phyloP scores from a whole-genome alignment of 30 jellyfish, hydroid and myxozoan genomes.

The Phacellophora camtschatica region DNA sequence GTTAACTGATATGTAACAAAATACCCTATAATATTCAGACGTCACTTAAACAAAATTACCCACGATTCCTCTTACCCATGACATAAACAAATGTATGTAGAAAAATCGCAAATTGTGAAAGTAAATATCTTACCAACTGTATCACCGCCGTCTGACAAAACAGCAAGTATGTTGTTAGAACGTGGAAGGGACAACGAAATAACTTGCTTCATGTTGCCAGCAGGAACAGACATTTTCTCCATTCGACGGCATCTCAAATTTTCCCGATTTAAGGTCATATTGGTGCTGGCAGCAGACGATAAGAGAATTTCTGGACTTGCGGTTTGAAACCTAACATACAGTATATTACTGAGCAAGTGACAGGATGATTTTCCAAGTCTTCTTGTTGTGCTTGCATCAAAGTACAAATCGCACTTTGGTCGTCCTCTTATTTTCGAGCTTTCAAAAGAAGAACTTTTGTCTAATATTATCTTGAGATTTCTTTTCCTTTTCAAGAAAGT shows the following conservation, averaged over 20 bases:
- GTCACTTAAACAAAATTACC: no score
- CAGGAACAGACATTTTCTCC: neutral
- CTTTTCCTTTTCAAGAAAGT: neutral
- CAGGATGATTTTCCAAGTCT: slow-evolving; percentile 24
- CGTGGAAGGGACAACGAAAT: slow-evolving; percentile 1
- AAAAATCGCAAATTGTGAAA: no score
- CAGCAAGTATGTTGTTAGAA: neutral
- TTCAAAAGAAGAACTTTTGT: neutral
- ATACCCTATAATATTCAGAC: no score
- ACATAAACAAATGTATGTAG: no score
- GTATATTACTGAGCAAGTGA: neutral
- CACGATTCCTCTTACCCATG: no score
- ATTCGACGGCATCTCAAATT: slow-evolving; percentile 5
- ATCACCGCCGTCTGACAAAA: neutral
- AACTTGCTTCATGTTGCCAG: neutral
- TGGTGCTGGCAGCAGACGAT: slow-evolving; percentile 1
- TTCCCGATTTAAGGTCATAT: neutral
- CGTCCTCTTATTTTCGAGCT: neutral
- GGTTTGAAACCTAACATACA: neutral
- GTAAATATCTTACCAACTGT: neutral
- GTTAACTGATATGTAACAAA: no score
- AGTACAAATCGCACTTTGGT: slow-evolving; percentile 5
- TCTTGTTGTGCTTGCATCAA: neutral
- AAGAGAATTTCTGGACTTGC: neutral
- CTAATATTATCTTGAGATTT: neutral